phyloP scores from a whole-genome alignment of 2,888 invertebrate genomes.

The Mythimna pallens region DNA sequence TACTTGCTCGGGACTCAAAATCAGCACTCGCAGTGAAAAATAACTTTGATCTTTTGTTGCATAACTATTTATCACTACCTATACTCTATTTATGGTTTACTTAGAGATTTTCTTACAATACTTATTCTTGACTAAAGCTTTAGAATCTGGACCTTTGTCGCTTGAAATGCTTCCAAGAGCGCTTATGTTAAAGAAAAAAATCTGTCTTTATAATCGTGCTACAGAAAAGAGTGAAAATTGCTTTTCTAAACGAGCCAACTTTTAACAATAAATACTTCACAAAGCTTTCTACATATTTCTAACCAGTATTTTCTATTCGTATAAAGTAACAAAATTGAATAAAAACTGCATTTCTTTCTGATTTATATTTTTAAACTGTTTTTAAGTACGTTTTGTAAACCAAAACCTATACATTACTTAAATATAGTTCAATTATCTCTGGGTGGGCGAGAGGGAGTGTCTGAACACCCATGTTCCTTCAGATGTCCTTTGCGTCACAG shows the following conservation, averaged over 20 bases:
- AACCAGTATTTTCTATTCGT: conserved; percentile 4
- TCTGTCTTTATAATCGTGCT: not conserved
- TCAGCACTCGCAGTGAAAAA: no score
- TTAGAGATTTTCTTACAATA: not conserved
- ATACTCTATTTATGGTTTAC: no score
- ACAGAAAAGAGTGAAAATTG: not conserved
- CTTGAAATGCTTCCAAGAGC: conserved; percentile 14
- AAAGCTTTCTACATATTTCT: conserved; percentile 10
- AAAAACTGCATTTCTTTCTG: no score
- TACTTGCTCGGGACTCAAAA: no score
- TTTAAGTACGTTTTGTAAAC: not conserved
- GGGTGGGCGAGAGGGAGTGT: no score
- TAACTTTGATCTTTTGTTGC: no score
- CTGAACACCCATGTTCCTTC: no score
- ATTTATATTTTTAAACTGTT: not conserved
- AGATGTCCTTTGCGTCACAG: no score
- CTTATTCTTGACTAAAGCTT: not conserved
- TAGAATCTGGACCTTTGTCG: conserved; percentile 1
- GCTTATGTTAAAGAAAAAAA: not conserved
- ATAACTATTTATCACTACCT: no score
- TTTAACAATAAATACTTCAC: conserved; percentile 24
- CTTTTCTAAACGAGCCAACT: conserved; percentile 14
- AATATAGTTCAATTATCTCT: no score
- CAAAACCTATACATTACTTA: not conserved
- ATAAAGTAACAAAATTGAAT: not conserved